Percentiles rank a stretch among this genome's conserved stretches.
These are phyloP conservation scores for Cynocephalus volans DNA, from an alignment of 2,113 vertebrate species.

Conservation along the genomic window DNA sequence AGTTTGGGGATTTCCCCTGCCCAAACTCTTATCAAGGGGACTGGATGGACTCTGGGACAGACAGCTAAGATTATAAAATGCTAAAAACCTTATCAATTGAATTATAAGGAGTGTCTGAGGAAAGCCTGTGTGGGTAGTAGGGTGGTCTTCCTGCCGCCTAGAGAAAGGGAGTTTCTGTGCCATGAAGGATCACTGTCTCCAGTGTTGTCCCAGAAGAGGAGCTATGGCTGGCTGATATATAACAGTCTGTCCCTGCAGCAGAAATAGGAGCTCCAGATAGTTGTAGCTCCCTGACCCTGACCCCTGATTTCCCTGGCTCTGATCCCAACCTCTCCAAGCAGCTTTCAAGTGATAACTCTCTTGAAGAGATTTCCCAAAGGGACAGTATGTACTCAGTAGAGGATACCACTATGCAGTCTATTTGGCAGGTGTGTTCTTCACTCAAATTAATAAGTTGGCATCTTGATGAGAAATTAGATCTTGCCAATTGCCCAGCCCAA, in stretches of 20 bases:
- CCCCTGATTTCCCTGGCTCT: not conserved
- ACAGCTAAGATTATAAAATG: not conserved
- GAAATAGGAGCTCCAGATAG: not conserved
- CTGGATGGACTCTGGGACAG: not conserved
- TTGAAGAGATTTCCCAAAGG: not conserved
- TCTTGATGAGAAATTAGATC: slow-evolving; percentile 29
- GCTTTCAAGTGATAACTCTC: not conserved
- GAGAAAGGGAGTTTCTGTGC: not conserved
- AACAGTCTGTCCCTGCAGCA: not conserved
- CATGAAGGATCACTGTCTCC: not conserved
- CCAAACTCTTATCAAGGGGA: not conserved
- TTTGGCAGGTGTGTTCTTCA: slow-evolving; percentile 2
- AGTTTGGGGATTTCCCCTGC: not conserved
- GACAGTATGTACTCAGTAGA: not conserved
- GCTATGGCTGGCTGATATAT: not conserved
- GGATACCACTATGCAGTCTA: not conserved
- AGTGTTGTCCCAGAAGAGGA: not conserved
- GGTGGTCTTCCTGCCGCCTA: not conserved
- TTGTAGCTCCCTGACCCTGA: not conserved
- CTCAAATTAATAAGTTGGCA: not conserved
- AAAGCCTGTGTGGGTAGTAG: not conserved
- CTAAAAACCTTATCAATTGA: not conserved
- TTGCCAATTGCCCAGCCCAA: not conserved
- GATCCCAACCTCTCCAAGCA: not conserved
- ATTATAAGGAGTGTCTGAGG: not conserved